Percentiles rank a stretch among this genome's conserved stretches.
phyloP scores from a whole-genome alignment of 2,797 vertebrate species.

The Labroides dimidiatus region DNA sequence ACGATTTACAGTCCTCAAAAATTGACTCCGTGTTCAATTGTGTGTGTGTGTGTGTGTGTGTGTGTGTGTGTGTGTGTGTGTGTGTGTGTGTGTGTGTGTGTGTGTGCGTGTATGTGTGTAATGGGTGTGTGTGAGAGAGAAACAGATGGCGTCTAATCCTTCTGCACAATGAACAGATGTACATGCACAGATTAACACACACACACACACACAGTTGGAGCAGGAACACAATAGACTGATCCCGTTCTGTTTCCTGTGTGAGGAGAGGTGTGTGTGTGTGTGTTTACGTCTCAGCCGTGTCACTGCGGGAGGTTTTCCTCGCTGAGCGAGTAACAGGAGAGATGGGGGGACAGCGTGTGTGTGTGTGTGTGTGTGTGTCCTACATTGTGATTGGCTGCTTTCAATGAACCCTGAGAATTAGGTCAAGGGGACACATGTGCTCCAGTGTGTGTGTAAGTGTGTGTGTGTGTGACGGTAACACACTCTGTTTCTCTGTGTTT shows the following conservation, averaged over 20 bases:
- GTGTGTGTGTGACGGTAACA: background rate
- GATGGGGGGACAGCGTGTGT: background rate
- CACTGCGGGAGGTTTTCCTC: too few relatives aligned
- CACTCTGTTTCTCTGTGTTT: background rate
- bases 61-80: too few relatives aligned
- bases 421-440: conserved; percentile 22
- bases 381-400: conserved; percentile 41
- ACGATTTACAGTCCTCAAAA: too few relatives aligned
- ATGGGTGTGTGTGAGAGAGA: background rate
- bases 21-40: too few relatives aligned
- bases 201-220: background rate
- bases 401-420: conserved; percentile 42
- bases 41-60: too few relatives aligned
- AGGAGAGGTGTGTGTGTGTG: background rate
- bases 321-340: too few relatives aligned
- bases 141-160: conserved; percentile 54
- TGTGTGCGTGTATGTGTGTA: too few relatives aligned
- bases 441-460: background rate
- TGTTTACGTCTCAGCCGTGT: background rate
- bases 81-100: too few relatives aligned
- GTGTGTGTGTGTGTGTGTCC: conserved; percentile 9
- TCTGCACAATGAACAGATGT: conserved; percentile 51
- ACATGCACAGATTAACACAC: background rate
- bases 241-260: background rate
- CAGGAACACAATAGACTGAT: conserved; percentile 10